A percentile compares a stretch with the other conserved stretches of the same genome.
Conservation (phyloP, 2,113 vertebrate genomes). For the Rhadina sibilatrix region DNA sequence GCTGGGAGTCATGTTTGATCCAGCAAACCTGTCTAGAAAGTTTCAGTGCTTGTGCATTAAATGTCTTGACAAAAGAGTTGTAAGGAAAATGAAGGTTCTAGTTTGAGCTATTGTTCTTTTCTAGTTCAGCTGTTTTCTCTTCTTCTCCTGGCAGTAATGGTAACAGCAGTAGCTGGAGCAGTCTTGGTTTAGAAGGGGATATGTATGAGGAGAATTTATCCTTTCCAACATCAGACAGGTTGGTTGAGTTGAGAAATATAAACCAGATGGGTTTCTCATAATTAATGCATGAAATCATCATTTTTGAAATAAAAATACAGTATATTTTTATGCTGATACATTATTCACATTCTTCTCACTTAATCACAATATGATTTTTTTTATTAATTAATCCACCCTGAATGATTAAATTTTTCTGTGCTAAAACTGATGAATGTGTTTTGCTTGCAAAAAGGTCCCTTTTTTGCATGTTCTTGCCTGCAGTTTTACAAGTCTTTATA, state of each 20-base stretch:
- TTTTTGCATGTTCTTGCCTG: slow-evolving; percentile 73
- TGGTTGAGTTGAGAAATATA: slow-evolving; percentile 78
- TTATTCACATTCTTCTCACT: slow-evolving; percentile 50
- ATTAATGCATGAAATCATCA: slow-evolving; percentile 83
- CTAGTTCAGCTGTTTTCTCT: slow-evolving; percentile 82
- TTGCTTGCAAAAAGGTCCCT: slow-evolving; percentile 54
- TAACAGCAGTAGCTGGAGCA: slow-evolving; percentile 99
- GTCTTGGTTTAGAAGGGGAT: slow-evolving; percentile 98
- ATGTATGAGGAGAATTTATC: slow-evolving; percentile 95
- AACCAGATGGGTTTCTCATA: slow-evolving; percentile 69
- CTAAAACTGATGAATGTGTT: slow-evolving; percentile 55
- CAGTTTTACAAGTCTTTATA: slow-evolving; percentile 43
- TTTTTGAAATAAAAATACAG: slow-evolving; percentile 58
- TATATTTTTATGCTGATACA: slow-evolving; percentile 36
- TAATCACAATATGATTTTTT: slow-evolving; percentile 68
- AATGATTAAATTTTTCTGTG: slow-evolving; percentile 62
- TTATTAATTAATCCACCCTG: slow-evolving; percentile 64
- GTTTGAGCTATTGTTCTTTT: slow-evolving; percentile 63
- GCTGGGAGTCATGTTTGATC: not conserved
- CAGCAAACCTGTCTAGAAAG: not conserved
- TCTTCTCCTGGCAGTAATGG: slow-evolving; percentile 95
- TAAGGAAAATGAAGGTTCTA: slow-evolving; percentile 49
- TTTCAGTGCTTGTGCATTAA: not conserved
- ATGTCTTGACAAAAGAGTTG: slow-evolving; percentile 20
- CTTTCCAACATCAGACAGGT: slow-evolving; percentile 98